Evolutionary conservation across 1,140 invertebrate species (phyloP), one percentile per base, ranked within the genome.

Genomic region (Caerostris darwini): DNA sequence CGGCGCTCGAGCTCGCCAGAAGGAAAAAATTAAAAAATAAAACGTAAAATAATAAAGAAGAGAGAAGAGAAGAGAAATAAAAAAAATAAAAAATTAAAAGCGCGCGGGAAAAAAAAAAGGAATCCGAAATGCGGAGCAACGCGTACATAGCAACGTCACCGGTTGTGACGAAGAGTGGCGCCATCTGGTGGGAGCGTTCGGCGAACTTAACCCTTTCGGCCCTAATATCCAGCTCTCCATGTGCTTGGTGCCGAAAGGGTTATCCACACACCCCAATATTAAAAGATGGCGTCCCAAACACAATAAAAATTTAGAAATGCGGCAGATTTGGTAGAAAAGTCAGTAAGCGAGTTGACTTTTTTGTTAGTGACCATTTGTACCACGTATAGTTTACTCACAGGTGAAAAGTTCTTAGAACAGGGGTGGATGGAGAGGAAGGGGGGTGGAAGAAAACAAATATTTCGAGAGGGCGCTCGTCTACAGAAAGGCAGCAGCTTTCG

Each of bases 101-200:
- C 53, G 85, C 85, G 34, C 59, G 85, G 50, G 7, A 6, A 19
- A 58, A 90, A 69, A 88, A 88, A 85, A 85, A 85, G 82, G 57
- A 59, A 58, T 57, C 54, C 3, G 58, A 85, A 88, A 58, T 61
- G 77, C 59, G n/a, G 59, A 81, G 92, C 92, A 89, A 94, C 92
- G 92, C 69, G 92, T 94, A 94, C 92, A 94, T 94, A 94, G 92
- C 92, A 94, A 94, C 92, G 92, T 94, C 92, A 94, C 59, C 7
- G 54, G 67, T 19, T 86, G 57, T 86, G 56, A 93, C 82, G 92
- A 56, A 10, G 10, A 3, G 92, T 94, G 92, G 85, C 87, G 92
- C 92, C 92, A 77, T 89, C 92, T 94, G 58, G 86, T 34, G 92
- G 86, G 5, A 56, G 92, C 92, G 92, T 94, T 89, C 67, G 64